Evolutionary conservation across 2,113 vertebrate species (phyloP).

Genomic region (Marcusenius ussheri): DNA sequence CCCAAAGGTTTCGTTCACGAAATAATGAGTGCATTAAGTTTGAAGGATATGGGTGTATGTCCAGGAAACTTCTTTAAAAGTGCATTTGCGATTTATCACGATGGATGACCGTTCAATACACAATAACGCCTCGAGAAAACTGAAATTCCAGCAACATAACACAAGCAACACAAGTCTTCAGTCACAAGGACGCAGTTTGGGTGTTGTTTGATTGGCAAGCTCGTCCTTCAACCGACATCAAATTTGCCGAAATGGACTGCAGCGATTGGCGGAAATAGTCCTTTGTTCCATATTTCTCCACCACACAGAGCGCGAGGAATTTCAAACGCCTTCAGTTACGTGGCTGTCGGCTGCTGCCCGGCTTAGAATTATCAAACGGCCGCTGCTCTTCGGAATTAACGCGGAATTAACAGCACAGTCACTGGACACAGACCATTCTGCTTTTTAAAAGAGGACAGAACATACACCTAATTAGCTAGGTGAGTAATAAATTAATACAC

Average conservation of each 20-base stretch:
- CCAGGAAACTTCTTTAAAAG: background rate
- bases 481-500: background rate
- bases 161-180: background rate
- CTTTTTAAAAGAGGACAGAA: background rate
- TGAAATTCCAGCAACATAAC: background rate
- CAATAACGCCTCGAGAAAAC: background rate
- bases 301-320: background rate
- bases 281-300: background rate
- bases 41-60: background rate
- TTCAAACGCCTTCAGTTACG: background rate
- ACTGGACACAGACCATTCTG: background rate
- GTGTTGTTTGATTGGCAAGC: background rate
- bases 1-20: background rate
- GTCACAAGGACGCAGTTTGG: background rate
- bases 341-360: background rate
- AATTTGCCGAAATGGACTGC: background rate
- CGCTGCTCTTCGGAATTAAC: background rate
- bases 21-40: background rate
- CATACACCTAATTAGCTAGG: background rate
- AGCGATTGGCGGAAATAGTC: background rate
- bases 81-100: background rate
- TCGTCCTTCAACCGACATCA: background rate
- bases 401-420: background rate
- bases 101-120: background rate
- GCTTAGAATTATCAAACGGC: background rate